A percentile compares a stretch with the other conserved stretches of the same genome.
Conservation (phyloP, 2,888 invertebrate species). For the Girardia tigrina region DNA sequence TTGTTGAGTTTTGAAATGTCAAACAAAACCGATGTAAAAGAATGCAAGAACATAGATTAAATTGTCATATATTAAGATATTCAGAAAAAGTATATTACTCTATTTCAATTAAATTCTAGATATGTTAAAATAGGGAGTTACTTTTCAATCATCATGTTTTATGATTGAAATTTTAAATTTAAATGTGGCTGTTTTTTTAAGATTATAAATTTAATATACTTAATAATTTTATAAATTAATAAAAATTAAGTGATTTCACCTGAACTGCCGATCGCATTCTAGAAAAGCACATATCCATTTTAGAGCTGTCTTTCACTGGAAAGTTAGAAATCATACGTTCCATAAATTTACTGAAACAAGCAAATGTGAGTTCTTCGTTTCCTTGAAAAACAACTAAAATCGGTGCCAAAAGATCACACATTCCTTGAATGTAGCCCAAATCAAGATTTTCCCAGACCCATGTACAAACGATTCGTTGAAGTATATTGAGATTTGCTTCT, state of each 20-base stretch:
- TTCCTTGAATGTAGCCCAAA: slow-evolving; percentile 65
- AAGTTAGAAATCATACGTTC: slow-evolving; percentile 57
- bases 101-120: no score
- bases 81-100: no score
- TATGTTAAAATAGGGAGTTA: no score
- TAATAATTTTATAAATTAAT: background rate
- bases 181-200: no score
- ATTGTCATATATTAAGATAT: no score
- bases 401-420: slow-evolving; percentile 56
- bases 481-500: slow-evolving; percentile 69
- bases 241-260: slow-evolving; percentile 40
- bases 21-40: no score
- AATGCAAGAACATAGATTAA: no score
- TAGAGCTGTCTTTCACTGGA: slow-evolving; percentile 62
- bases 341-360: slow-evolving; percentile 80
- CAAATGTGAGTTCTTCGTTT: slow-evolving; percentile 68
- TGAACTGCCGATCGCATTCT: slow-evolving; percentile 66
- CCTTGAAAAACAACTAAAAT: slow-evolving; percentile 74
- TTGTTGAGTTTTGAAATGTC: no score
- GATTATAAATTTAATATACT: no score
- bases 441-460: slow-evolving; percentile 75
- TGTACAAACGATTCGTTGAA: slow-evolving; percentile 88
- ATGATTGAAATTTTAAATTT: no score
- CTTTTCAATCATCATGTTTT: no score
- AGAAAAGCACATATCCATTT: slow-evolving; percentile 87